Conservation (phyloP, 2,888 invertebrate species). For the Oasisia sp. region DNA sequence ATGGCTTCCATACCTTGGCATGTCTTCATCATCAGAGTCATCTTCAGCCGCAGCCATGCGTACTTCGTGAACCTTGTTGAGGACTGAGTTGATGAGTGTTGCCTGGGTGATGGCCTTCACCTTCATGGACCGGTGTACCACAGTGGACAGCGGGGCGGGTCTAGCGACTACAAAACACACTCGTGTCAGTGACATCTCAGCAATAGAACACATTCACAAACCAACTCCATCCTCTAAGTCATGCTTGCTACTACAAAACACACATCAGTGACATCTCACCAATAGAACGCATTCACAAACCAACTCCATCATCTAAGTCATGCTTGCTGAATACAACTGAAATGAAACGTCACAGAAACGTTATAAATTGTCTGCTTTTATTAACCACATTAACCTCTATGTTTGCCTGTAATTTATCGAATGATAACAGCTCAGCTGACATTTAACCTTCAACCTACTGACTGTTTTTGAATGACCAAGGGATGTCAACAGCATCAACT, state of each 20-base stretch:
- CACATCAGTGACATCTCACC: not conserved
- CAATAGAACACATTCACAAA: not conserved
- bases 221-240: not conserved
- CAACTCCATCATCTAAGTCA: too few species aligned
- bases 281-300: too few species aligned
- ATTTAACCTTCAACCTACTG: too few species aligned
- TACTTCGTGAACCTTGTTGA: slow-evolving; percentile 68
- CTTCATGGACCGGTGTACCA: slow-evolving; percentile 49
- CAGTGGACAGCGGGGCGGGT: slow-evolving; percentile 61
- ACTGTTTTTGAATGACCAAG: too few species aligned
- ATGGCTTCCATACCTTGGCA: not conserved
- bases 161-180: slow-evolving; percentile 46
- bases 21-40: not conserved
- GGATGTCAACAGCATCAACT: too few species aligned
- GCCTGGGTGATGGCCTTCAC: slow-evolving; percentile 68
- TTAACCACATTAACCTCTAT: too few species aligned
- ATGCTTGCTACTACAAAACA: not conserved
- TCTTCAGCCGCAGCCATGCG: not conserved
- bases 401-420: too few species aligned
- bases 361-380: too few species aligned
- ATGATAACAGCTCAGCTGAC: too few species aligned
- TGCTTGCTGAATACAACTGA: too few species aligned
- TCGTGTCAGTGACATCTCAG: not conserved
- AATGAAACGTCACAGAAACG: too few species aligned
- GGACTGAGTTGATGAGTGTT: slow-evolving; percentile 66